Base-by-base conservation (phyloP, 2,113 vertebrate species). In the Phrynosoma platyrhinos region DNA sequence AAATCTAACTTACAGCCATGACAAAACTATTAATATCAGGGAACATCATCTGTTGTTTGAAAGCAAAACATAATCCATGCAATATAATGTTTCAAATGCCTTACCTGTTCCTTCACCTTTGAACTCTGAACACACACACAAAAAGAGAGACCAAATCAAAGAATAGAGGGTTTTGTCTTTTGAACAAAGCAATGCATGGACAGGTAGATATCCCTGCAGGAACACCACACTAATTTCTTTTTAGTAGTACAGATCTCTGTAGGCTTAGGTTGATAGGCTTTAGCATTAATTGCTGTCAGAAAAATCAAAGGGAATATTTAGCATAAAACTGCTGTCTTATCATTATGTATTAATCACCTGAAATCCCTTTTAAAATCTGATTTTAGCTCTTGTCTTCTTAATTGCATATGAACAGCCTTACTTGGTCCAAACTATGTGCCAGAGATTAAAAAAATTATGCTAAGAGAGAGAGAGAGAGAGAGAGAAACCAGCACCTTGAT, bases 21-120 rank as follows among this genome's bases (percentile, higher is more conserved):
- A 21, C 72, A 36, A 71, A 71, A 7, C 32, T 71, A 20, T 6
- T 75, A 7, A 20, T 75, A 8, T 66, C 18, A 66, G 18, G 18
- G 64, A 25, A 66, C 7, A 8, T 4, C 5, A 66, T 66, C 5
- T 66, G 64, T 74, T 32, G 72, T 47, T 30, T 47, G 42, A 42
- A 23, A 36, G 53, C 53, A 82, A n/a, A n/a, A 52, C 9, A 5
- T 6, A 21, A 18, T 72, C 68, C 14, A 18, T n/a, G 47, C 91
- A 91, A 42, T 4, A 20, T 89, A 89, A 83, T 62, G 88, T 30
- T 0, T 0, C 76, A 72, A 88, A 92, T 77, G 88, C 94, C 80
- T 82, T 92, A 55, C 95, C 89, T 93, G 88, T 94, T 90, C 92
- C 2, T 13, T 79, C 86, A 62, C 36, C 83, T 91, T 92, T 92